phyloP scores from a whole-genome alignment of 2,113 vertebrate species.

The Calidris pygmaea region DNA sequence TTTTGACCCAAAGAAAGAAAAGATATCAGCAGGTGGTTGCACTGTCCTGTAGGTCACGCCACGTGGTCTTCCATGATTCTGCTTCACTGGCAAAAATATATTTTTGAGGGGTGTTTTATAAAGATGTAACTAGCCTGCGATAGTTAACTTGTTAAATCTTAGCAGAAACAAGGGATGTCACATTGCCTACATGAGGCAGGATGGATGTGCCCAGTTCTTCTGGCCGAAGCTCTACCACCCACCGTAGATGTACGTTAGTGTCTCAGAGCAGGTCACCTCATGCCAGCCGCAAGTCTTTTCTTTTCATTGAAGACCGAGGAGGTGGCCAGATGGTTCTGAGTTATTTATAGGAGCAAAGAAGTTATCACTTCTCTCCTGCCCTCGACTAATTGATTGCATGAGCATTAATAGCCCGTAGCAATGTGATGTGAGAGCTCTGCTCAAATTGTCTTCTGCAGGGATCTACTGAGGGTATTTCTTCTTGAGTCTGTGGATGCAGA shows the following conservation, averaged over 20 bases:
- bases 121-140: not conserved
- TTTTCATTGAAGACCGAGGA: not conserved
- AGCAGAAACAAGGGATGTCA: not conserved
- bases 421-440: not conserved
- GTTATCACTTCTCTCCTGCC: not conserved
- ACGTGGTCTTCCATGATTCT: not conserved
- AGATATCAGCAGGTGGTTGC: accelerated
- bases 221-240: not conserved
- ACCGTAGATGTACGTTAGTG: accelerated
- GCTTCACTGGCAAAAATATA: not conserved
- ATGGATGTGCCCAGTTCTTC: not conserved
- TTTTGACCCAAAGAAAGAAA: not conserved
- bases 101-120: not conserved
- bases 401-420: too few relatives aligned
- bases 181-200: accelerated
- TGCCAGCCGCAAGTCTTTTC: too few relatives aligned
- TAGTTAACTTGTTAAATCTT: not conserved
- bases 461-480: not conserved
- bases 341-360: not conserved
- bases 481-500: not conserved
- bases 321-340: not conserved
- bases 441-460: not conserved
- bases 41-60: not conserved
- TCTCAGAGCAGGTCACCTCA: not conserved
- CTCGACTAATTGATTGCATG: not conserved